phyloP scores from a whole-genome alignment of 2,797 vertebrate species.

The Tauraco hartlaubi region DNA sequence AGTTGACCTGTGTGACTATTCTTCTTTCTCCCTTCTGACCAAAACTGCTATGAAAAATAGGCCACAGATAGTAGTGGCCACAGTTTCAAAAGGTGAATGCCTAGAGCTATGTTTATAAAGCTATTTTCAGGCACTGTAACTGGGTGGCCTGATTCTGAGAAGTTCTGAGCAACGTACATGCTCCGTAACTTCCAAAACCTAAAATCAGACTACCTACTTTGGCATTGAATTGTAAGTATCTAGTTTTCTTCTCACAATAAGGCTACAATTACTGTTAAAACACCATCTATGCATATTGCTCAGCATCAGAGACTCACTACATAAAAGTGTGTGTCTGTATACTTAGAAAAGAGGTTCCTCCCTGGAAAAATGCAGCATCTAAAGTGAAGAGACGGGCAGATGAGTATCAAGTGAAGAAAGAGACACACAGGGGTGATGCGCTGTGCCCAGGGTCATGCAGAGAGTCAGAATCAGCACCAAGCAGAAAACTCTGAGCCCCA shows the following conservation, averaged over 20 bases:
- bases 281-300: not conserved
- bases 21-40: not conserved
- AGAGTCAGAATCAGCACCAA: not conserved
- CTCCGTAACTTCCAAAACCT: not conserved
- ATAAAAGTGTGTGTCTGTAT: fast-evolving
- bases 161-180: not conserved
- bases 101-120: not conserved
- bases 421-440: not conserved
- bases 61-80: not conserved
- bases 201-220: not conserved
- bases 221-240: not conserved
- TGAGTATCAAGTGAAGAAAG: not conserved
- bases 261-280: not conserved
- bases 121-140: slow-evolving; percentile 53
- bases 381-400: not conserved
- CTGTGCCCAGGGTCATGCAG: not conserved
- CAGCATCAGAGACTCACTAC: not conserved
- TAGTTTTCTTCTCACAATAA: not conserved
- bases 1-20: not conserved
- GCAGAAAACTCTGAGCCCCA: not conserved
- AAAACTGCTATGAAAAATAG: slow-evolving; percentile 3
- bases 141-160: slow-evolving; percentile 52
- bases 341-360: not conserved
- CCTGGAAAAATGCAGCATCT: not conserved
- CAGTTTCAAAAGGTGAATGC: slow-evolving; percentile 6